Conservation (phyloP, 2,888 invertebrate species). For the Cosmia trapezina region DNA sequence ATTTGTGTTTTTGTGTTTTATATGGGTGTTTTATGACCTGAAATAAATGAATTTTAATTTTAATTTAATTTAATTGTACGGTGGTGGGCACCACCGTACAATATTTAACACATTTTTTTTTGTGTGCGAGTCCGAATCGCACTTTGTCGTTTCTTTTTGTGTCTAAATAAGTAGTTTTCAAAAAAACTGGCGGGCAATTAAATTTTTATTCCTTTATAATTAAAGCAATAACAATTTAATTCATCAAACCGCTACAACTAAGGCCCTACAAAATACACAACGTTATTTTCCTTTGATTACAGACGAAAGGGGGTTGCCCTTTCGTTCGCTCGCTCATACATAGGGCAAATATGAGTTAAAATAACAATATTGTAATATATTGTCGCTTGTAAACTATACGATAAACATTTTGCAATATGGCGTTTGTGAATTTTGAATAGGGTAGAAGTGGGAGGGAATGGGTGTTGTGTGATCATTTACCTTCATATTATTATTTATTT, state of each 20-base stretch:
- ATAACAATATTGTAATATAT: conserved; percentile 65
- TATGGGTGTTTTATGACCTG: too few relatives aligned
- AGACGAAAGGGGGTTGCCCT: conserved; percentile 71
- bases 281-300: conserved; percentile 69
- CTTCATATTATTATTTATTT: not conserved
- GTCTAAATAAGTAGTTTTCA: too few relatives aligned
- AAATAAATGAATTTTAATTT: too few relatives aligned
- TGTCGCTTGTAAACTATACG: conserved; percentile 55
- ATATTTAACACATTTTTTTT: too few relatives aligned
- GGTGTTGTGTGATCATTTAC: conserved; percentile 12
- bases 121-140: too few relatives aligned
- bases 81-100: too few relatives aligned
- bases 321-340: conserved; percentile 62
- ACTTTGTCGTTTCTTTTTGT: too few relatives aligned
- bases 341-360: conserved; percentile 70
- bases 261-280: conserved; percentile 43
- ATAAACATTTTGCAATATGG: conserved; percentile 47
- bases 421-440: conserved; percentile 35
- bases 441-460: conserved; percentile 9
- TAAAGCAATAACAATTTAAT: not conserved
- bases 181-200: too few relatives aligned
- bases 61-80: too few relatives aligned
- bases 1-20: too few relatives aligned
- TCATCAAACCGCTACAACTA: conserved; percentile 56
- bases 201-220: too few relatives aligned